Percentiles rank a stretch among this genome's conserved stretches.
Conservation (phyloP, 2,888 invertebrate genomes). For the Anagyrus pseudococci region DNA sequence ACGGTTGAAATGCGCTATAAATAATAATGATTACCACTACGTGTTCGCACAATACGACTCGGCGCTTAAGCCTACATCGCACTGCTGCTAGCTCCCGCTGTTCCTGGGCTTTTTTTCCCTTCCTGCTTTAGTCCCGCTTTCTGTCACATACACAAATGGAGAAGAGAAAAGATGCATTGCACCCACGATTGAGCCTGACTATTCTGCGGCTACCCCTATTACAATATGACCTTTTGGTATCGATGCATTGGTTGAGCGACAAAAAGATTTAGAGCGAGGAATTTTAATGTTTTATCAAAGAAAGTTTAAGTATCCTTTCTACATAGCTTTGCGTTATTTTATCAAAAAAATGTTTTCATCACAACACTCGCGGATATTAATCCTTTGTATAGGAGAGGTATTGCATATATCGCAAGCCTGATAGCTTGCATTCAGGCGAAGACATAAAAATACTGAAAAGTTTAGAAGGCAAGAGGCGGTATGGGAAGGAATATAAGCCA, state of each 20-base stretch:
- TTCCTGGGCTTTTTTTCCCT: background rate
- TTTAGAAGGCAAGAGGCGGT: conserved; percentile 23
- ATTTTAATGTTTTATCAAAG: background rate
- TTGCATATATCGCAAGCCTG: background rate
- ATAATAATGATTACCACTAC: conserved; percentile 60
- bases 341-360: background rate
- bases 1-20: conserved; percentile 53
- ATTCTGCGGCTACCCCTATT: background rate
- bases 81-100: conserved; percentile 3
- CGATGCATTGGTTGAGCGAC: background rate
- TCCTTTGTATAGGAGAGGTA: background rate
- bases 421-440: background rate
- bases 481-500: conserved; percentile 15
- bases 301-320: background rate
- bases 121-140: background rate
- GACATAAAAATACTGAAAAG: conserved; percentile 31
- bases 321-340: background rate
- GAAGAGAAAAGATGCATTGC: conserved; percentile 20
- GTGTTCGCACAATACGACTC: conserved; percentile 57
- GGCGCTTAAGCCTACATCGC: conserved; percentile 51
- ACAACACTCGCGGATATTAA: background rate
- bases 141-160: too few relatives aligned
- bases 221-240: background rate
- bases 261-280: background rate
- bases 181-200: background rate